These are phyloP conservation scores for Ophiothrix spiculata DNA, from an alignment of 35 echinoderm and acorn worm genomes.

Conservation along the genomic window DNA sequence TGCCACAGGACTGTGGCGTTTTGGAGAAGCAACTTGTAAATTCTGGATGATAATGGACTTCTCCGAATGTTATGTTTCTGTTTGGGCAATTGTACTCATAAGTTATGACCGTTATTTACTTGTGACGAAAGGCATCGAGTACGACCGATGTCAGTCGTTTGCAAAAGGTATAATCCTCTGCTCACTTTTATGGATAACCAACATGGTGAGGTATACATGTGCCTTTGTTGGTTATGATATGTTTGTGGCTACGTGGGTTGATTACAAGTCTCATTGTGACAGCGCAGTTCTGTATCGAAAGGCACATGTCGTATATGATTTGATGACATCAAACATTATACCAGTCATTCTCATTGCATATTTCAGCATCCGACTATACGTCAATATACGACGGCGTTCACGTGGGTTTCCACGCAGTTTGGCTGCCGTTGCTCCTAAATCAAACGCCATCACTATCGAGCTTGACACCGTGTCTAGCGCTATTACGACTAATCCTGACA, in stretches of 20 bases:
- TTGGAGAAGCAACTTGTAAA: constrained; percentile 33
- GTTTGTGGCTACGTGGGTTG: background rate
- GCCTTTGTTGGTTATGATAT: constrained; percentile 9
- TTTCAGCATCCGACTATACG: constrained; percentile 23
- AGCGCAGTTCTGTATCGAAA: background rate
- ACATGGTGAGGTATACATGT: background rate
- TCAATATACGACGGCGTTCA: constrained; percentile 20
- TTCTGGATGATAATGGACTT: constrained; percentile 28
- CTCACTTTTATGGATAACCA: background rate
- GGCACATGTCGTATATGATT: background rate
- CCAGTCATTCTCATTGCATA: constrained; percentile 13
- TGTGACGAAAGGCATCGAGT: constrained; percentile 25
- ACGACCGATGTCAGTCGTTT: constrained; percentile 14
- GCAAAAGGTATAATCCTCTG: background rate
- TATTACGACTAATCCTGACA: too few species aligned
- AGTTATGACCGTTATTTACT: constrained; percentile 36
- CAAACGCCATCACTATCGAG: too few species aligned
- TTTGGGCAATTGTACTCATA: constrained; percentile 27
- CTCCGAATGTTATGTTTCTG: background rate
- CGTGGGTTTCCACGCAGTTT: too few species aligned
- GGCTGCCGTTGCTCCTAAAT: too few species aligned
- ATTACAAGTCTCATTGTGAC: constrained; percentile 2
- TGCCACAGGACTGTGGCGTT: background rate
- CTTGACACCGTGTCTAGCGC: too few species aligned
- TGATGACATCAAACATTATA: constrained; percentile 1